Evolutionary conservation across 2,888 invertebrate species (phyloP).

Genomic region (Aspidiotus destructor): DNA sequence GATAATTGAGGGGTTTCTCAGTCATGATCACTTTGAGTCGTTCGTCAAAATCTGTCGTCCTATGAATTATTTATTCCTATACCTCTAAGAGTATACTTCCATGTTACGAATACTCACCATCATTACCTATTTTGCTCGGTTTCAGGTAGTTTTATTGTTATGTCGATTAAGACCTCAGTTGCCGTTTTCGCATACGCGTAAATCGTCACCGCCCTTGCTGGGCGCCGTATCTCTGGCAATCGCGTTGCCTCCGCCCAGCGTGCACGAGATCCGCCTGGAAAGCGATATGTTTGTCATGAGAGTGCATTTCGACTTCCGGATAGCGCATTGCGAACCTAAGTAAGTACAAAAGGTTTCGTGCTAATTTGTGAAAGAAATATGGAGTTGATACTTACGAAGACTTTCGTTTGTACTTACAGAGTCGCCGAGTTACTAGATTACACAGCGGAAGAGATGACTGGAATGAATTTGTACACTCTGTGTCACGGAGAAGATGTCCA

Average conservation of each 20-base stretch:
- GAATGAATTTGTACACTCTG: constrained; percentile 83
- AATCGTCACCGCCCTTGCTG: constrained; percentile 73
- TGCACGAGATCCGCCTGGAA: constrained; percentile 91
- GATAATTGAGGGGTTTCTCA: not conserved
- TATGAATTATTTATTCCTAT: not conserved
- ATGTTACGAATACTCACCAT: not conserved
- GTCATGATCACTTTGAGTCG: not conserved
- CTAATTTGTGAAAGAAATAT: no score
- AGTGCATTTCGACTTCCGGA: constrained; percentile 89
- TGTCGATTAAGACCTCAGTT: constrained; percentile 87
- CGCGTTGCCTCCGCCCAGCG: constrained; percentile 90
- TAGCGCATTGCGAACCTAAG: constrained; percentile 96
- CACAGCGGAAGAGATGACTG: constrained; percentile 83
- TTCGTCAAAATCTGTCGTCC: not conserved
- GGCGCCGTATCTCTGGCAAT: constrained; percentile 94
- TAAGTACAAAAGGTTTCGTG: constrained; percentile 41
- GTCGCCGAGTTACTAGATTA: constrained; percentile 88
- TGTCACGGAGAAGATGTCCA: constrained; percentile 94
- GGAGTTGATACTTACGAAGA: no score
- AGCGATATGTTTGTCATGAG: constrained; percentile 94
- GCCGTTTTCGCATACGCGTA: constrained; percentile 81
- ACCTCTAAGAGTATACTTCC: not conserved
- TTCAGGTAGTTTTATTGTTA: constrained; percentile 84
- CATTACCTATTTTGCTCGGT: constrained; percentile 35
- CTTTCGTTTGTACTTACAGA: constrained; percentile 46